Percentiles rank a stretch among this genome's conserved stretches.
Evolutionary conservation across 2,113 vertebrate genomes (phyloP).

Genomic region (Strigops habroptila): DNA sequence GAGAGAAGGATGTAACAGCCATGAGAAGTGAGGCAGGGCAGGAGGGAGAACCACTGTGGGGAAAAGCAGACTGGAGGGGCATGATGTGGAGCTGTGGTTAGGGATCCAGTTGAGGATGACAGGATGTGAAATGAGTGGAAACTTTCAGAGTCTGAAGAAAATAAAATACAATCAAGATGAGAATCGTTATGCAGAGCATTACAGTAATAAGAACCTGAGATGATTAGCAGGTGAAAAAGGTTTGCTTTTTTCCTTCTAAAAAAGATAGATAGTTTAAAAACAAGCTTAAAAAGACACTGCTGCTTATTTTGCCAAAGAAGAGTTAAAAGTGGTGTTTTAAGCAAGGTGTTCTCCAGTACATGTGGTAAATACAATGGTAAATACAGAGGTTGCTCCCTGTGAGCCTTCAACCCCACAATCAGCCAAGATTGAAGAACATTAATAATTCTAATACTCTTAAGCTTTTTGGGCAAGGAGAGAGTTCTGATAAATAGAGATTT

Average conservation of each 20-base stretch:
- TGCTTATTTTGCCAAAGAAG: neutral
- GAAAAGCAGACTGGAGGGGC: neutral
- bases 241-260: neutral
- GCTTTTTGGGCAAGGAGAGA: neutral
- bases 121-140: neutral
- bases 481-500: neutral
- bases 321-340: neutral
- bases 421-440: neutral
- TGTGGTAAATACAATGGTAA: neutral
- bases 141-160: neutral
- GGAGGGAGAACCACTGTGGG: rapidly evolving
- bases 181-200: neutral
- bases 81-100: neutral
- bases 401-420: neutral
- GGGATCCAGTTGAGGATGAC: neutral
- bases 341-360: rapidly evolving
- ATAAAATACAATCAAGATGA: neutral
- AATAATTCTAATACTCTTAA: neutral
- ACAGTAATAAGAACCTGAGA: neutral
- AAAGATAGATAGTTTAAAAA: neutral
- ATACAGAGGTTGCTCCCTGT: neutral
- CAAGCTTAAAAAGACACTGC: neutral
- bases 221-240: neutral
- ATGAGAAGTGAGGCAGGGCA: neutral
- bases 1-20: neutral